Conservation (phyloP, 2,797 vertebrate species). For the Sebastes steindachneri region DNA sequence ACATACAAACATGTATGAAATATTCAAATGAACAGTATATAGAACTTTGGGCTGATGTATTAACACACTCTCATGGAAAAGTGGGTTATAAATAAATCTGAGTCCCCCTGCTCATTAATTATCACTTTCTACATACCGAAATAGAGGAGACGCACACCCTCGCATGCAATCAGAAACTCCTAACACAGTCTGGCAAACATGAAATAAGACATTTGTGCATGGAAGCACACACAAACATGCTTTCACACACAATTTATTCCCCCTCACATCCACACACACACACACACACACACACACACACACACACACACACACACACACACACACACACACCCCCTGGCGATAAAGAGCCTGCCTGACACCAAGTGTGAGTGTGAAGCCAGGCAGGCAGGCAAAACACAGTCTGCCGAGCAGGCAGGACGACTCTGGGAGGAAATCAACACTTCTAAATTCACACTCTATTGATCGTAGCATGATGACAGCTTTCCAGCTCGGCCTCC, state of each 20-base stretch:
- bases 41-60: constrained; percentile 9
- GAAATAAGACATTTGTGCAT: constrained; percentile 15
- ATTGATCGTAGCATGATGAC: constrained; percentile 53
- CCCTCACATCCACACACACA: not conserved
- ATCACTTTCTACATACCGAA: constrained; percentile 34
- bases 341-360: constrained; percentile 44
- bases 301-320: constrained; percentile 1
- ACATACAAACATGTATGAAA: constrained; percentile 30
- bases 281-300: not conserved
- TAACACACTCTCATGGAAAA: constrained; percentile 5
- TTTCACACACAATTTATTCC: not conserved
- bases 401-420: constrained; percentile 39
- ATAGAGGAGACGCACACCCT: not conserved
- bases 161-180: constrained; percentile 4
- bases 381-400: constrained; percentile 12
- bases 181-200: constrained; percentile 1
- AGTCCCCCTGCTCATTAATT: constrained; percentile 44
- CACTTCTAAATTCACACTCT: constrained; percentile 50
- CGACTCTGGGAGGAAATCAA: constrained; percentile 41
- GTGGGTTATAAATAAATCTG: constrained; percentile 44
- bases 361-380: constrained; percentile 34
- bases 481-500: constrained; percentile 29
- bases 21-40: constrained; percentile 36
- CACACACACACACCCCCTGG: constrained; percentile 4
- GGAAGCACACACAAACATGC: not conserved